These are phyloP conservation scores for Aporophyla nigra DNA, from an alignment of 2,888 invertebrate genomes.

Conservation along the genomic window DNA sequence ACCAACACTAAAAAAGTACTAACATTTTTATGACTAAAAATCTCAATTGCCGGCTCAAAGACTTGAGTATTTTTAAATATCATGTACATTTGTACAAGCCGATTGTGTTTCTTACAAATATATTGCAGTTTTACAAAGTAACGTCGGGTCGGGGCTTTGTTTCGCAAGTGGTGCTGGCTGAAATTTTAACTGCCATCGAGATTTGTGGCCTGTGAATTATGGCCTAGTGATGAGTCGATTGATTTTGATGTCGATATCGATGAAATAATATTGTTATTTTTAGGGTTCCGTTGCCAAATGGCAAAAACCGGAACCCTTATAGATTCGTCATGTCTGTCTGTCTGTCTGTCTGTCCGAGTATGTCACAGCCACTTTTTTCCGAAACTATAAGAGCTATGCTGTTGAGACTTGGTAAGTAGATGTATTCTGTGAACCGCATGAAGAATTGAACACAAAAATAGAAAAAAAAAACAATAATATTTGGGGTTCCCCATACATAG, in stretches of 20 bases:
- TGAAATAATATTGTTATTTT: not conserved
- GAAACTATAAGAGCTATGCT: no score
- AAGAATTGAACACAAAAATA: no score
- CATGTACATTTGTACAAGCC: constrained; percentile 16
- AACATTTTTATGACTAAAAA: constrained; percentile 22
- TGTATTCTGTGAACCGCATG: no score
- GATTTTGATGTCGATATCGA: constrained; percentile 70
- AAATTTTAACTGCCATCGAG: constrained; percentile 84
- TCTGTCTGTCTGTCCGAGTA: no score
- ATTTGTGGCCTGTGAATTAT: constrained; percentile 89
- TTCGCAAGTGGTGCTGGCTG: constrained; percentile 75
- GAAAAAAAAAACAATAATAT: no score
- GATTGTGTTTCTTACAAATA: constrained; percentile 44
- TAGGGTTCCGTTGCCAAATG: no score
- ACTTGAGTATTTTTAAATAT: constrained; percentile 54
- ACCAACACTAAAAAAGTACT: constrained; percentile 25
- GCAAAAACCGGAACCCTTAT: no score
- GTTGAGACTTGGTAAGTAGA: no score
- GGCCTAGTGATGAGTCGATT: constrained; percentile 73
- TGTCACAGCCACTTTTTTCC: no score
- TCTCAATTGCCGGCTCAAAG: constrained; percentile 1
- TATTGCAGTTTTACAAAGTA: constrained; percentile 74
- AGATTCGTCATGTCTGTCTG: no score
- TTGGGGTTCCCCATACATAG: no score
- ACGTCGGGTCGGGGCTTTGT: constrained; percentile 72